Evolutionary conservation across 2,888 invertebrate species (phyloP), one percentile per base, ranked within the genome.

Genomic region (Drosophila meridionalis): DNA sequence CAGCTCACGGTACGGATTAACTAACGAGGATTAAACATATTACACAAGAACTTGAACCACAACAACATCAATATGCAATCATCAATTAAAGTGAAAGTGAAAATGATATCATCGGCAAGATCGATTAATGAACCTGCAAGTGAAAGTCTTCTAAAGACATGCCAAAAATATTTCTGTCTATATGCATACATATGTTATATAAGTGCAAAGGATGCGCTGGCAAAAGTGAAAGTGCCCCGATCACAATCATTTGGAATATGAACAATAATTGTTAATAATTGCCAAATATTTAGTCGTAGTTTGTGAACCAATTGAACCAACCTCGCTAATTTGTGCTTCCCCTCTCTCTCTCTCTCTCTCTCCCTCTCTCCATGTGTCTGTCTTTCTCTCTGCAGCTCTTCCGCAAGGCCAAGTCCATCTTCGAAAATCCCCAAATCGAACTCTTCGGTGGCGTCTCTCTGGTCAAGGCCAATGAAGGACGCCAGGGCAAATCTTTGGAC

Each of bases 351-450:
- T 59, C 48, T 58, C 55, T 53, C 8, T 60, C 38, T 60, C 64
- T 34, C 32, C 20, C 11, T 20, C 30, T 11, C 32, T 63, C 50
- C 8, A 30, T 5, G 32, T 32, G 50, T 62, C 47, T 64, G 50
- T 61, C 11, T 65, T 34, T 63, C 67, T 73, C 66, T 61, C 82
- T 90, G 68, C 85, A 94, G 94, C 91, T 95, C 69, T 95, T 94
- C 93, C 94, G 95, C 71, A 94, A 93, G 83, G 94, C 95, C 50
- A 94, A 94, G 88, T 94, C 94, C 38, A 93, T 95, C 91, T 95
- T 95, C 87, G 94, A 94, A 60, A 94, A 94, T 91, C 94, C 95
- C 66, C 94, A 92, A 89, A 93, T 95, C 70, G 94, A 95, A 82
- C 80, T 95, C 52, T 92, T 94, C 72, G 94, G 94, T 72, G 95